Evolutionary conservation across 1,140 invertebrate genomes (phyloP).

Genomic region (Brachionus sp.): DNA sequence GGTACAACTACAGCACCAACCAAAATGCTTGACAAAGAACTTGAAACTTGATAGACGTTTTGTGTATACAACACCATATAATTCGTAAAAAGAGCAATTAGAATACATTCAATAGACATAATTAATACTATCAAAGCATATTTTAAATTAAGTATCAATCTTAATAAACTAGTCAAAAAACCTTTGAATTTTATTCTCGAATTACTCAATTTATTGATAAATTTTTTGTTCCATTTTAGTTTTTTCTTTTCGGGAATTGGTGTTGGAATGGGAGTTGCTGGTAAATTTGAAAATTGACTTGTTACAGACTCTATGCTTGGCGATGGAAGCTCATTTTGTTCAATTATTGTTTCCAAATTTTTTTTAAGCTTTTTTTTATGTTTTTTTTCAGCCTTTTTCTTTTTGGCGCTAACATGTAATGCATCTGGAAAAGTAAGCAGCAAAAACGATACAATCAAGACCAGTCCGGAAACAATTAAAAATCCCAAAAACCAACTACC

Average conservation of each 20-base stretch:
- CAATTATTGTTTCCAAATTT: not conserved
- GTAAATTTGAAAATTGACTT: not conserved
- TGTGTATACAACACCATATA: constrained; percentile 34
- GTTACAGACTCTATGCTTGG: not conserved
- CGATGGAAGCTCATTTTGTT: not conserved
- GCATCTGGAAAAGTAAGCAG: constrained; percentile 16
- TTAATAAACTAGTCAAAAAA: not conserved
- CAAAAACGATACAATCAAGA: constrained; percentile 6
- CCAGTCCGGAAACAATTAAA: not conserved
- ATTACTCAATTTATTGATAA: not conserved
- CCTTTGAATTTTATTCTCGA: constrained; percentile 8
- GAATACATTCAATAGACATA: constrained; percentile 41
- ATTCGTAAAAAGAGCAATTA: constrained; percentile 32
- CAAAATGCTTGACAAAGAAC: constrained; percentile 15
- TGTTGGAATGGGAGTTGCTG: not conserved
- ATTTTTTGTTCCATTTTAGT: not conserved
- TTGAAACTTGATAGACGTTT: constrained; percentile 38
- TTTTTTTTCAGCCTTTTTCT: not conserved
- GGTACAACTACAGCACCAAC: constrained; percentile 37
- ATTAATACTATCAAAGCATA: constrained; percentile 22
- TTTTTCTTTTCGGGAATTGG: not conserved
- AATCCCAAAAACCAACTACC: constrained; percentile 44
- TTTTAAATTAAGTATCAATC: not conserved
- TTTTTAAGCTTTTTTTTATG: not conserved
- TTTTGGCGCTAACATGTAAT: not conserved